Conservation (phyloP, 1,140 invertebrate genomes). For the Zaprionus ornatus region DNA sequence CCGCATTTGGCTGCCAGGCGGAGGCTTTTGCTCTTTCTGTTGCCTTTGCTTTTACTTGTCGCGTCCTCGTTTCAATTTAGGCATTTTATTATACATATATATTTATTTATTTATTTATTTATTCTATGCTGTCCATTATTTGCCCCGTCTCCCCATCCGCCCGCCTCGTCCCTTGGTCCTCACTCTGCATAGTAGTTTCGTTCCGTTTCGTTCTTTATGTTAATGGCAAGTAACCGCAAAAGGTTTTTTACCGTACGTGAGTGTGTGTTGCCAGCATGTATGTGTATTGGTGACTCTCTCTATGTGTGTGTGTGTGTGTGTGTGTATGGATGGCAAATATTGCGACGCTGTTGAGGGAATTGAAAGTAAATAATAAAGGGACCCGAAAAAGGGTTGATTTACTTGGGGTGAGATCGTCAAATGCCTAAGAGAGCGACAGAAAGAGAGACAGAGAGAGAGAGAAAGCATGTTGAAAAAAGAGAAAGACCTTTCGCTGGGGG, state of each 20-base stretch:
- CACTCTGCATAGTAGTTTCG: constrained; percentile 5
- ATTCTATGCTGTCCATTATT: constrained; percentile 38
- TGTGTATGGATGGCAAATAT: constrained; percentile 55
- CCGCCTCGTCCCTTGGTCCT: not conserved
- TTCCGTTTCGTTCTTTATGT: constrained; percentile 36
- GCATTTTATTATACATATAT: constrained; percentile 41
- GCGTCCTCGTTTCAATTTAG: constrained; percentile 47
- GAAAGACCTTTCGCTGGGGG: not conserved
- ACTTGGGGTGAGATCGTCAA: constrained; percentile 32
- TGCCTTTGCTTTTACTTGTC: constrained; percentile 25
- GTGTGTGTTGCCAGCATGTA: constrained; percentile 7
- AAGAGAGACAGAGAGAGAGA: not conserved
- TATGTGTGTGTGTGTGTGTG: constrained; percentile 12
- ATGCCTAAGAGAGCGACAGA: not conserved
- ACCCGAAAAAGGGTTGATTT: constrained; percentile 40
- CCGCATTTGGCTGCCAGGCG: constrained; percentile 31
- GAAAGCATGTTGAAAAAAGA: not conserved
- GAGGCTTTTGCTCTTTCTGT: constrained; percentile 1
- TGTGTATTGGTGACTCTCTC: constrained; percentile 30
- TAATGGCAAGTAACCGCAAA: constrained; percentile 43
- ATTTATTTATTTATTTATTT: constrained; percentile 52
- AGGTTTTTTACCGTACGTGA: constrained; percentile 15
- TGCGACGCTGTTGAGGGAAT: constrained; percentile 65
- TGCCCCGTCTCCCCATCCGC: not conserved
- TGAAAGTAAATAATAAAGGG: constrained; percentile 70